Percentiles rank a stretch among this genome's conserved stretches.
These are phyloP conservation scores for Timandra comae DNA, from an alignment of 2,888 invertebrate species.

Conservation along the genomic window DNA sequence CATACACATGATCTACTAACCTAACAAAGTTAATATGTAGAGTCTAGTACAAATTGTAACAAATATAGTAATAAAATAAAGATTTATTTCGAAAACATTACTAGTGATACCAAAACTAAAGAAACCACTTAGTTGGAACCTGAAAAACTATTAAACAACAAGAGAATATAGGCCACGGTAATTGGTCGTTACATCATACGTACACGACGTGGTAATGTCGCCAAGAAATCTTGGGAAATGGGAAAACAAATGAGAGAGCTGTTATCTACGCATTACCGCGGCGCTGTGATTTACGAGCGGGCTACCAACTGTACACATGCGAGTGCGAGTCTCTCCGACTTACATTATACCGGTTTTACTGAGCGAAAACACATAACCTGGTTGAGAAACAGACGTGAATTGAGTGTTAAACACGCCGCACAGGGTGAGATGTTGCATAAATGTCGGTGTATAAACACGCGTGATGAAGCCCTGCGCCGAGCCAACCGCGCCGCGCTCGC, in stretches of 20 bases:
- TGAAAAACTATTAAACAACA: too few relatives aligned
- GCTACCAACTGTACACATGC: slow-evolving; percentile 43
- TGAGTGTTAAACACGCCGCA: slow-evolving; percentile 56
- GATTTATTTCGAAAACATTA: too few relatives aligned
- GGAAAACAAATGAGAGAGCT: slow-evolving; percentile 73
- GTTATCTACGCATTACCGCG: slow-evolving; percentile 71
- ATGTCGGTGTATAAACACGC: slow-evolving; percentile 41
- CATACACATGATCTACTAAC: too few relatives aligned
- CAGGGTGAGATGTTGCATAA: slow-evolving; percentile 51
- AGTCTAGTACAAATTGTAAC: too few relatives aligned
- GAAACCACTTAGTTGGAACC: too few relatives aligned
- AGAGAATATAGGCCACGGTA: slow-evolving; percentile 41
- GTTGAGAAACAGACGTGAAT: slow-evolving; percentile 59
- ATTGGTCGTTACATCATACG: slow-evolving; percentile 58
- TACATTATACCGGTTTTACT: slow-evolving; percentile 47
- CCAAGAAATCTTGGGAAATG: slow-evolving; percentile 70
- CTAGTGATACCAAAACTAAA: too few relatives aligned
- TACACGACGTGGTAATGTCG: slow-evolving; percentile 53
- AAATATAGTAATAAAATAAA: too few relatives aligned
- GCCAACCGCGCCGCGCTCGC: slow-evolving; percentile 17
- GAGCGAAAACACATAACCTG: slow-evolving; percentile 52
- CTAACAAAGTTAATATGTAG: too few relatives aligned
- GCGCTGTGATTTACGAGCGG: slow-evolving; percentile 64
- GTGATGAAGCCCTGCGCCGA: slow-evolving; percentile 32
- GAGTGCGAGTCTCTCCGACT: slow-evolving; percentile 1